Evolutionary conservation across 2,113 vertebrate genomes (phyloP), one percentile per base, ranked within the genome.

Genomic region (Rhabdornis inornatus): DNA sequence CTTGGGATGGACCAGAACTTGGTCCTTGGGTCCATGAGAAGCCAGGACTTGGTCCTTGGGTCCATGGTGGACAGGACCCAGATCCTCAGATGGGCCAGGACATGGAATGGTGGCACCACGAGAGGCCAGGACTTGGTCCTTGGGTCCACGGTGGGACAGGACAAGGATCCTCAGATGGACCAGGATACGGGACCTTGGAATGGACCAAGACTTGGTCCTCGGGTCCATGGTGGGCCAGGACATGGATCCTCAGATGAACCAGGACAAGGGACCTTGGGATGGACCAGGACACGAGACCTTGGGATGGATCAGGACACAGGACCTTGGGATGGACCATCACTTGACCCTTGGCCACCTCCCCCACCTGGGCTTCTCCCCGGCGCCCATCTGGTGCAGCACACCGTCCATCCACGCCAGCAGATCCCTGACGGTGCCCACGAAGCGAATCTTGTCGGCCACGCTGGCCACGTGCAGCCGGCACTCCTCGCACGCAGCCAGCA

Each of bases 401-500:
- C 98, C 98, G 0, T 99, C 99, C 99, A 99, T 99, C 99, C 99
- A 99, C 52, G 98, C 97, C 57, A 99, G 90, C 57, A 99, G 98
- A 61, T 99, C 99, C 2, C 98, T 97, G 78, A 97, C 99, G 94
- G 99, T 57, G 56, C 98, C 96, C 8, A 98, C 98, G 96, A 99
- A 99, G 42, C 98, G 98, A 90, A 99, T 98, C 93, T 98, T 98
- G n/a, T 99, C 99, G 0, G 99, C 98, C 3, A 98, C 98, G 3
- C 98, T 98, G 97, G 99, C 99, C 35, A 99, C 99, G 47, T 99
- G 99, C 59, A 99, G 97, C 18, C 99, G 98, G 63, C 99, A 99
- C 28, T 99, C 99, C 89, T 99, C 99, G 5, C 99, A 99, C 23
- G 98, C 98, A 1, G 96, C 98, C 95, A 99, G 95, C 88, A 99